phyloP scores from a whole-genome alignment of 2,888 invertebrate species.

The Epirrhoe alternata region DNA sequence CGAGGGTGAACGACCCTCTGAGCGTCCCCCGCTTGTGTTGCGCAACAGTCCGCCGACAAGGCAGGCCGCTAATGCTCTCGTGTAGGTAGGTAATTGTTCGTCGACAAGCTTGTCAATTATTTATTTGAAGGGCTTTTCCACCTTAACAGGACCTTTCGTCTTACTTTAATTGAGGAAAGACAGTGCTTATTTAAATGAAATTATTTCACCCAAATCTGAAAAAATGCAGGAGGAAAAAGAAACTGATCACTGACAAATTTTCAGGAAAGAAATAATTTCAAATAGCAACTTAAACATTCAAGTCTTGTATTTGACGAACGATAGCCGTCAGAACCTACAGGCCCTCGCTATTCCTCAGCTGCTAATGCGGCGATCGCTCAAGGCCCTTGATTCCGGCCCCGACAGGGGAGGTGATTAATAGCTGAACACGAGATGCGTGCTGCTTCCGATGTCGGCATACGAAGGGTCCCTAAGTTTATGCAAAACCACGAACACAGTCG shows the following conservation, averaged over 20 bases:
- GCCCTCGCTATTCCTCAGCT: conserved; percentile 7
- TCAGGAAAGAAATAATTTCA: no score
- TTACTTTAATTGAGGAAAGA: not conserved
- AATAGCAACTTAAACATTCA: conserved; percentile 6
- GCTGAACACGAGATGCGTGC: conserved; percentile 10
- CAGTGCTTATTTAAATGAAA: not conserved
- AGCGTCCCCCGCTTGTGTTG: conserved; percentile 51
- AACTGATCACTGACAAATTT: no score
- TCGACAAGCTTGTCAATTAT: conserved; percentile 33
- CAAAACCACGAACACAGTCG: conserved; percentile 8
- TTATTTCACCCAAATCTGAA: not conserved
- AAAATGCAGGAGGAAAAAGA: no score
- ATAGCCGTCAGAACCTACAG: conserved; percentile 6
- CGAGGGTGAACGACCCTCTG: conserved; percentile 66
- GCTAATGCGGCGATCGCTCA: conserved; percentile 31
- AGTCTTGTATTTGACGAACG: conserved; percentile 24
- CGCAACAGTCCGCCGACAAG: conserved; percentile 60
- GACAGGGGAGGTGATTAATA: conserved; percentile 27
- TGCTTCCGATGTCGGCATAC: conserved; percentile 4
- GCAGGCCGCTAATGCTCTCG: conserved; percentile 42
- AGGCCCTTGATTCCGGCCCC: conserved; percentile 28
- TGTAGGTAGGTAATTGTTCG: conserved; percentile 37
- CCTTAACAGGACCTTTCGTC: not conserved
- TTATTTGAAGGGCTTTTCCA: conserved; percentile 18
- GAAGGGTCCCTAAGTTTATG: conserved; percentile 1